Conservation (phyloP, 2,113 vertebrate species). For the Thalassarche chlororhynchos region DNA sequence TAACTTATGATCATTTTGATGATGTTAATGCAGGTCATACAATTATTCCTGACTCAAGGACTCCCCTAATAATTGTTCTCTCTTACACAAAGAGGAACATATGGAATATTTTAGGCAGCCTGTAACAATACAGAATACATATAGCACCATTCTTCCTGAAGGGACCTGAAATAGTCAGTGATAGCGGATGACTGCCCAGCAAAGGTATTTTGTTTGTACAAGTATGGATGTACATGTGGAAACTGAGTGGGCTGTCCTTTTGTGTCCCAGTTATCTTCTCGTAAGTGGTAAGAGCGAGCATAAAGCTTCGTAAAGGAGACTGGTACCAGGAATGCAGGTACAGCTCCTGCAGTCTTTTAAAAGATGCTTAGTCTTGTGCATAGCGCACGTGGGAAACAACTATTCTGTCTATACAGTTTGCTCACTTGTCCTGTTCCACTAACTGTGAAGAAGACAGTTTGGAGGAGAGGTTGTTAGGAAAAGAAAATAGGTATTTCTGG, state of each 20-base stretch:
- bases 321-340: not conserved
- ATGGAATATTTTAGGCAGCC: not conserved
- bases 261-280: not conserved
- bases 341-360: not conserved
- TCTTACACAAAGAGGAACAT: not conserved
- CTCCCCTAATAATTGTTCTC: not conserved
- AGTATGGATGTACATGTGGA: not conserved
- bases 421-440: not conserved
- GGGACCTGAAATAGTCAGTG: not conserved
- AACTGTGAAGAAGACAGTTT: not conserved
- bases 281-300: not conserved
- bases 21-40: not conserved
- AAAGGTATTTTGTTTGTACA: not conserved
- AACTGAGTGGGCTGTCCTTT: not conserved
- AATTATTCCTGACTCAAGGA: not conserved
- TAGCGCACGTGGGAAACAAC: not conserved
- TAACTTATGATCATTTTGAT: not conserved
- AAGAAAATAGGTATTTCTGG: not conserved
- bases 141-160: not conserved
- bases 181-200: not conserved
- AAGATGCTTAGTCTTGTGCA: not conserved
- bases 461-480: not conserved
- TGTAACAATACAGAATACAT: not conserved
- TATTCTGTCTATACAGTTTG: not conserved
- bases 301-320: not conserved